phyloP scores from a whole-genome alignment of 2,888 invertebrate genomes.

The Blera fallax region DNA sequence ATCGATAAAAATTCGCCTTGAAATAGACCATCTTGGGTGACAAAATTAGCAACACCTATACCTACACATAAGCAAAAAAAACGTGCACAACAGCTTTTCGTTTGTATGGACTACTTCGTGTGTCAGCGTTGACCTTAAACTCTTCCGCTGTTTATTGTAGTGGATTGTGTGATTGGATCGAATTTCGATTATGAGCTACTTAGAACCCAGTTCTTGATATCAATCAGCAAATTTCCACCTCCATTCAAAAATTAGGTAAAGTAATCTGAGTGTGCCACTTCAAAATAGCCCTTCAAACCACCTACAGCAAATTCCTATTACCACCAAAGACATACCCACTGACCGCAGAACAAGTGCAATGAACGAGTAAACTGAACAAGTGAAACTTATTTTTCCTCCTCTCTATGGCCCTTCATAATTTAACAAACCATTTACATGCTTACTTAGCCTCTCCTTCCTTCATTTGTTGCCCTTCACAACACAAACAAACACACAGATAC shows the following conservation, averaged over 20 bases:
- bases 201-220: too few relatives aligned
- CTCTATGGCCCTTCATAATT: constrained; percentile 26
- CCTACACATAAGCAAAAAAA: not conserved
- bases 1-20: not conserved
- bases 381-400: constrained; percentile 31
- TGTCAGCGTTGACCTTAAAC: not conserved
- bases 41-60: not conserved
- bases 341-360: constrained; percentile 3
- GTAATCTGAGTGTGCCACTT: not conserved
- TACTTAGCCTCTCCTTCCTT: constrained; percentile 13
- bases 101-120: not conserved
- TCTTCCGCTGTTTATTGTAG: not conserved
- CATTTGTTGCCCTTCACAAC: constrained; percentile 48
- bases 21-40: not conserved
- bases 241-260: too few relatives aligned
- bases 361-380: constrained; percentile 25
- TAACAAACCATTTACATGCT: constrained; percentile 1
- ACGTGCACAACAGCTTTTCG: not conserved
- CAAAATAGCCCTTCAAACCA: not conserved
- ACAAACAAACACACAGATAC: constrained; percentile 31
- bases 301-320: not conserved
- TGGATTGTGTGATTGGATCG: not conserved
- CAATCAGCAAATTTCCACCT: too few relatives aligned
- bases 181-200: too few relatives aligned
- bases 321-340: not conserved